Evolutionary conservation across 2,888 invertebrate species (phyloP).

Genomic region (Noctuana brunneofusca): DNA sequence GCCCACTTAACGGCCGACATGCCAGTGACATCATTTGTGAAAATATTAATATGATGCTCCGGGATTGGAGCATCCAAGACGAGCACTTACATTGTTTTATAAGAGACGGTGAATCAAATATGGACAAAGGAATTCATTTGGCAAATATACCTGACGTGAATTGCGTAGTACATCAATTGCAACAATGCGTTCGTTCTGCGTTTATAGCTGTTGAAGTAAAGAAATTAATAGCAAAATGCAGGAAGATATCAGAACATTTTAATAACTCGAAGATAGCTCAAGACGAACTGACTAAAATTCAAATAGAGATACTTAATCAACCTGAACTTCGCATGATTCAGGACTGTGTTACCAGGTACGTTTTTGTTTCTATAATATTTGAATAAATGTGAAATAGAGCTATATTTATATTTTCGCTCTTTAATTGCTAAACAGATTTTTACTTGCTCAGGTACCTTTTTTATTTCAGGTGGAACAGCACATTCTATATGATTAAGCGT

Average conservation of each 20-base stretch:
- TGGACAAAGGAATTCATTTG: background rate
- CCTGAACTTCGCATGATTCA: background rate
- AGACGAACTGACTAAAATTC: background rate
- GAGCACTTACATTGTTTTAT: background rate
- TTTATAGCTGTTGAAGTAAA: background rate
- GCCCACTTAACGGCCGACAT: background rate
- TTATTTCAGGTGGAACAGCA: conserved; percentile 42
- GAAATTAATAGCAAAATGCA: background rate
- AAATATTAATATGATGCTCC: background rate
- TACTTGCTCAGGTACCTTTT: background rate
- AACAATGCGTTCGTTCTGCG: background rate
- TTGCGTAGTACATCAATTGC: background rate
- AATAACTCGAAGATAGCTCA: background rate
- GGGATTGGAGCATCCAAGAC: background rate
- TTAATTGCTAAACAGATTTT: background rate
- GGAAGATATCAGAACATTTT: conserved; percentile 9
- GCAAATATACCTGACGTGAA: background rate
- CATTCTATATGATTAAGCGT: conserved; percentile 43
- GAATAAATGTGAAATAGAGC: too few relatives aligned
- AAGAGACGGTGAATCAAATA: background rate
- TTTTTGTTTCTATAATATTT: background rate
- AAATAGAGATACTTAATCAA: background rate
- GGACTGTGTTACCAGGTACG: background rate
- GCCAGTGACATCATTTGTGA: background rate
- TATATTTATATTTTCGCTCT: background rate